Conservation (phyloP, 2,888 invertebrate species). For the Cryptophagus acutangulus region DNA sequence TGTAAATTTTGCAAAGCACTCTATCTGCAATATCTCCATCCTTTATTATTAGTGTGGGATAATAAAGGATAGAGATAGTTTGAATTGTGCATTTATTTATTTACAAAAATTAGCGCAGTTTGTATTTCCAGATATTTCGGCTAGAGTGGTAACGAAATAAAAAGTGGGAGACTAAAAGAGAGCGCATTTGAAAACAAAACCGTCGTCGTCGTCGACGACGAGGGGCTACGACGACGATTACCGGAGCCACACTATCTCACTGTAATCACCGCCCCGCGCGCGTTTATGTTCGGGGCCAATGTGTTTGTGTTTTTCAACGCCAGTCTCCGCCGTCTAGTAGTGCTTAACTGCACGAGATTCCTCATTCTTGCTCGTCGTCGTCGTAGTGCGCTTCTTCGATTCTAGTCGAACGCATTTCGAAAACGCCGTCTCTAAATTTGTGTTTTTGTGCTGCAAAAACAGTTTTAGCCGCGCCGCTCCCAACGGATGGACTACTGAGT, state of each 20-base stretch:
- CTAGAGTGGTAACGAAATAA: not conserved
- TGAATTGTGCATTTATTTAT: too few relatives aligned
- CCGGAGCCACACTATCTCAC: slow-evolving; percentile 29
- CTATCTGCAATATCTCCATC: too few relatives aligned
- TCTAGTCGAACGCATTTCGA: slow-evolving; percentile 15
- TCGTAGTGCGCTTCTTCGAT: slow-evolving; percentile 19
- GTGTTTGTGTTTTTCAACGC: slow-evolving; percentile 15
- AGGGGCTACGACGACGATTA: slow-evolving; percentile 9
- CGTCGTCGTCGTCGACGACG: slow-evolving; percentile 9
- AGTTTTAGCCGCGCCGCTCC: slow-evolving; percentile 23
- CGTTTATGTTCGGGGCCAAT: slow-evolving; percentile 26
- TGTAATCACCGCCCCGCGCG: slow-evolving; percentile 27
- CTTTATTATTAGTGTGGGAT: too few relatives aligned
- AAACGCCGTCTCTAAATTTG: too few relatives aligned
- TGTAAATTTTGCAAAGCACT: too few relatives aligned
- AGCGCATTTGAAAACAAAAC: too few relatives aligned
- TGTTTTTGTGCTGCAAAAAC: slow-evolving; percentile 13
- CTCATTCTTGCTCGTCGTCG: slow-evolving; percentile 29
- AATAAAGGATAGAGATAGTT: too few relatives aligned
- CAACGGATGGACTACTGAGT: slow-evolving; percentile 35
- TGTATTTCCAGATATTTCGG: too few relatives aligned
- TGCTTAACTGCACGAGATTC: slow-evolving; percentile 17
- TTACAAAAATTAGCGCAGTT: too few relatives aligned
- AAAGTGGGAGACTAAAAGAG: too few relatives aligned
- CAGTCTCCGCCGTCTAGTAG: slow-evolving; percentile 12